phyloP scores from a whole-genome alignment of 2,113 vertebrate species.

The Serilophus lunatus region DNA sequence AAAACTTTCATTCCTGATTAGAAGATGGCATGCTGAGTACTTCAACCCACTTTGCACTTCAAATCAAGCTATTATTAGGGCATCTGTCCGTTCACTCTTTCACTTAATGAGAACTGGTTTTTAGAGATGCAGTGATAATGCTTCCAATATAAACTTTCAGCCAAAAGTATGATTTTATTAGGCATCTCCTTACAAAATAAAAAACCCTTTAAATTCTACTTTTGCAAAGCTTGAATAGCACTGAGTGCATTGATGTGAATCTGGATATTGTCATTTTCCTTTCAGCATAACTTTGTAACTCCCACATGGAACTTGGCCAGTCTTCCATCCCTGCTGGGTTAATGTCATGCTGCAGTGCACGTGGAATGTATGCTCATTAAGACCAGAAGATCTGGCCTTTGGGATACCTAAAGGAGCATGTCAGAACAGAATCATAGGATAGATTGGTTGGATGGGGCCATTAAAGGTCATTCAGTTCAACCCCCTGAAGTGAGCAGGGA shows the following conservation, averaged over 20 bases:
- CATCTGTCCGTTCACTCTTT: not conserved
- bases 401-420: not conserved
- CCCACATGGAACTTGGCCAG: not conserved
- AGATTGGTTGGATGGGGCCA: not conserved
- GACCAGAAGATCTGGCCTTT: not conserved
- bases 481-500: not conserved
- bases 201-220: not conserved
- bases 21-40: slow-evolving; percentile 43
- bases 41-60: slow-evolving; percentile 41
- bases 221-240: not conserved
- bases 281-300: not conserved
- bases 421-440: not conserved
- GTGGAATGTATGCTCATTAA: not conserved
- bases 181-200: not conserved
- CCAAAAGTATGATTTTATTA: not conserved
- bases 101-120: not conserved
- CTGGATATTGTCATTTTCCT: not conserved
- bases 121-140: not conserved
- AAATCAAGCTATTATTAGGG: slow-evolving; percentile 53
- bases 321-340: not conserved
- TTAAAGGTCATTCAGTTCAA: not conserved
- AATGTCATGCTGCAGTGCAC: not conserved
- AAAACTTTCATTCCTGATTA: slow-evolving; percentile 51
- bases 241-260: not conserved
- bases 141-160: not conserved